Evolutionary conservation across 2,797 vertebrate species (phyloP).

Genomic region (Coreius guichenoti): DNA sequence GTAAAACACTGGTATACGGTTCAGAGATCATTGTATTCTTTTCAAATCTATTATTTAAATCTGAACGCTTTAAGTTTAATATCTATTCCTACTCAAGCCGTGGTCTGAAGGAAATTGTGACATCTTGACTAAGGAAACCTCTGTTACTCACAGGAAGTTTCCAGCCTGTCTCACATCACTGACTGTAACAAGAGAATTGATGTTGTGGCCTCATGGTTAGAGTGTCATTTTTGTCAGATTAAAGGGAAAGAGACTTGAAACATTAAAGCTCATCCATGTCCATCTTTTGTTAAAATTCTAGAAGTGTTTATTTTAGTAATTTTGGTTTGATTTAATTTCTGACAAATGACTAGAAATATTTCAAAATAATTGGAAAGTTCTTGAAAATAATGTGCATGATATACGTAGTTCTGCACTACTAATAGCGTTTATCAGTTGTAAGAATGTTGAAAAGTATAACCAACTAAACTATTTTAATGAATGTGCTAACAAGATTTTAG

Average conservation of each 20-base stretch:
- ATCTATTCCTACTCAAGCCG: constrained; percentile 54
- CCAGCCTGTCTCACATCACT: constrained; percentile 54
- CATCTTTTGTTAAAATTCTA: background rate
- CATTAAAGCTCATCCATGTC: background rate
- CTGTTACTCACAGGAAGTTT: constrained; percentile 68
- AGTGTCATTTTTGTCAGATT: constrained; percentile 39
- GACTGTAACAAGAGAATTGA: constrained; percentile 44
- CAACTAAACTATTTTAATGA: background rate
- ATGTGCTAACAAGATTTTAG: background rate
- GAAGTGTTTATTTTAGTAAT: background rate
- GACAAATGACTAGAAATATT: background rate
- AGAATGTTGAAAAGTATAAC: background rate
- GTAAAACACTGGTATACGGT: background rate
- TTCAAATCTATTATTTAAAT: constrained; percentile 35
- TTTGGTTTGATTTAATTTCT: background rate
- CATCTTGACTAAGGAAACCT: constrained; percentile 64
- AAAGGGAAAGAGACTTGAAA: background rate
- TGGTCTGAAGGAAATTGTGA: constrained; percentile 71
- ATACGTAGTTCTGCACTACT: background rate
- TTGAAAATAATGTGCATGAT: background rate
- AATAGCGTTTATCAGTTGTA: background rate
- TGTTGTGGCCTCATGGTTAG: constrained; percentile 37
- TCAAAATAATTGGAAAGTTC: background rate
- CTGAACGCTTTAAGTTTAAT: constrained; percentile 8
- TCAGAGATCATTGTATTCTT: constrained; percentile 27